Base-by-base conservation (phyloP, 2,888 invertebrate species). In the Poecilobothrus nobilitatus region DNA sequence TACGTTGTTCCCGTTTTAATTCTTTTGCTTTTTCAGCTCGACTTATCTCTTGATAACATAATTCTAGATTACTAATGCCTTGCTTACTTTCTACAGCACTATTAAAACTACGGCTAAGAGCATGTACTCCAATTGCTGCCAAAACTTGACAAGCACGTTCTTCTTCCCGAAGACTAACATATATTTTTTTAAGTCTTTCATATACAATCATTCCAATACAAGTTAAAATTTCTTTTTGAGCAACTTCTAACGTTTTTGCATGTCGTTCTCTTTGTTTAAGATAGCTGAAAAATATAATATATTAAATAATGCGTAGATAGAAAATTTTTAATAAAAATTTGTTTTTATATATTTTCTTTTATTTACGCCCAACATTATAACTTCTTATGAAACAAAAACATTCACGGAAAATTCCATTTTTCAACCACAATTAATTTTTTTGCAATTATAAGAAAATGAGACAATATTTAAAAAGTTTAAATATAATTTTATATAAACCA, bases 211-310 rank as follows among this genome's bases (percentile, higher is more conserved):
- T 91, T 15, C 96, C 96, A 71, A 97, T 87, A 80, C 96, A 97
- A 12, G 95, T 95, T 73, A 97, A 85, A 69, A 97, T 95, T 84
- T 97, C 96, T 82, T 96, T 95, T 83, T 97, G 96, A 74, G 96
- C 96, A 73, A 95, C 94, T 84, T 96, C 96, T 75, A 97, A 83
- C n/a, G 96, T 96, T 83, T 96, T 96, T 9, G 96, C 96, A 80
- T 97, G 96, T 69, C 96, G 86, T 81, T 96, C 96, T 71, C 95
- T 86, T 74, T 91, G 88, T 78, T 91, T 90, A 41, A 78, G 81
- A 75, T 79, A 80, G 74, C 80, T 82, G 7, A 18, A 71, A 71
- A 37, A n/a, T 0, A 66, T 66, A 68, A 53, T 33, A 64, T 67
- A 62, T 61, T 21, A 66, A 33, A 65, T 33, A 44, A 67, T 27